phyloP scores from a whole-genome alignment of 2,797 vertebrate genomes.

The Clarias pachynema region DNA sequence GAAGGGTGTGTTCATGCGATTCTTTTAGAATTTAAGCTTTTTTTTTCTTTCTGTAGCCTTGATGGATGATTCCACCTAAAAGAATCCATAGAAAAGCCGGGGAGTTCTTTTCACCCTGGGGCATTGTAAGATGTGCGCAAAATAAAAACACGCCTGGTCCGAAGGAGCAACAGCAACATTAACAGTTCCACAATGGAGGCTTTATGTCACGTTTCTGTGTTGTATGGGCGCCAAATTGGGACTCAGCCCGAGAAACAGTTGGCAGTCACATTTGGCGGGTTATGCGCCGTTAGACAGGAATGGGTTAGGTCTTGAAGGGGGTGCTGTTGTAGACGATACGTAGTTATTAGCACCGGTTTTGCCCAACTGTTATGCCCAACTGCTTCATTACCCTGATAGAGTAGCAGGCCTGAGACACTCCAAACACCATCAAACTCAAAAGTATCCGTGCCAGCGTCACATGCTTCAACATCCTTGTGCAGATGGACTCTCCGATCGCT shows the following conservation, averaged over 20 bases:
- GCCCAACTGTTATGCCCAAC: conserved; percentile 73
- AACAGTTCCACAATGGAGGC: conserved; percentile 45
- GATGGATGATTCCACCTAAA: neutral
- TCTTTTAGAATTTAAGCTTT: neutral
- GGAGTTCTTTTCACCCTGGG: neutral
- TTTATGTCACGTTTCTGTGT: conserved; percentile 58
- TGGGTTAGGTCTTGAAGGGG: conserved; percentile 70
- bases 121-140: neutral
- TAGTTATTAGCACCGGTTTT: conserved; percentile 65
- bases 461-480: conserved; percentile 23
- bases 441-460: conserved; percentile 38
- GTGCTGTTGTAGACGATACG: conserved; percentile 73
- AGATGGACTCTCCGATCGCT: conserved; percentile 44
- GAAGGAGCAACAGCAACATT: conserved; percentile 4
- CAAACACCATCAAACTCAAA: conserved; percentile 52
- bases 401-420: conserved; percentile 34
- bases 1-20: neutral
- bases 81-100: neutral
- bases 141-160: conserved; percentile 21
- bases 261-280: conserved; percentile 78
- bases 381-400: conserved; percentile 69
- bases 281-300: conserved; percentile 78
- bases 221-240: conserved; percentile 68
- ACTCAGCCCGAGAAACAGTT: conserved; percentile 76
- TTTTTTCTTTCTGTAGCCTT: neutral